phyloP scores from a whole-genome alignment of 2,113 vertebrate species.

The Falco punctatus region DNA sequence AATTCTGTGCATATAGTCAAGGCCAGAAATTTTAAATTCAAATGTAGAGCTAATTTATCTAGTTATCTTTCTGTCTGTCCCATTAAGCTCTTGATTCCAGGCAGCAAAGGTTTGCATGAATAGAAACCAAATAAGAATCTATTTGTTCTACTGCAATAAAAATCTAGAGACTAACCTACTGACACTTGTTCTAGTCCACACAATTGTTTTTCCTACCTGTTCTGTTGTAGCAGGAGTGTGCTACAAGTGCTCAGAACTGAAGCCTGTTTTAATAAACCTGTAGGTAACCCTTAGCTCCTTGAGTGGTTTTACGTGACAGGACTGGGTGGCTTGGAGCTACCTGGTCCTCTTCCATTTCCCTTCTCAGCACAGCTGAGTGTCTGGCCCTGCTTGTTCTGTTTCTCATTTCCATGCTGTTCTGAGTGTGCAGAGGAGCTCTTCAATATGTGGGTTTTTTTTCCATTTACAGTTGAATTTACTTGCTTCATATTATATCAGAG shows the following conservation, averaged over 20 bases:
- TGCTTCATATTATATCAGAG: not conserved
- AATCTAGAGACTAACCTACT: not conserved
- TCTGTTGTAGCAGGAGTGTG: not conserved
- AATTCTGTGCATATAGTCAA: not conserved
- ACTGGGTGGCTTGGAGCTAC: not conserved
- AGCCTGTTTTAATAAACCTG: not conserved
- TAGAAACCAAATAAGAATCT: not conserved
- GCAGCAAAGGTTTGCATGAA: not conserved
- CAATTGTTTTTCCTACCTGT: not conserved
- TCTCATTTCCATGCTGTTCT: not conserved
- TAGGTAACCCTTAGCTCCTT: not conserved
- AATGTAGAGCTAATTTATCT: not conserved
- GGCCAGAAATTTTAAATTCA: not conserved
- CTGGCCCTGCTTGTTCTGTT: not conserved
- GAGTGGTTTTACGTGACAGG: not conserved
- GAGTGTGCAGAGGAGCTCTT: not conserved
- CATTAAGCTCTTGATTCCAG: not conserved
- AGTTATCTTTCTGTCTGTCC: not conserved
- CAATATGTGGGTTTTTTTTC: not conserved
- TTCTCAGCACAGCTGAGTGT: not conserved
- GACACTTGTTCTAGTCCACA: not conserved
- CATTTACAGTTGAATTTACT: not conserved
- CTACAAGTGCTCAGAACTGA: not conserved
- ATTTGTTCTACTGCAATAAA: not conserved
- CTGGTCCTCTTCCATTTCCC: not conserved